phyloP scores from a whole-genome alignment of 2,888 invertebrate species.

The Erebia aethiops region DNA sequence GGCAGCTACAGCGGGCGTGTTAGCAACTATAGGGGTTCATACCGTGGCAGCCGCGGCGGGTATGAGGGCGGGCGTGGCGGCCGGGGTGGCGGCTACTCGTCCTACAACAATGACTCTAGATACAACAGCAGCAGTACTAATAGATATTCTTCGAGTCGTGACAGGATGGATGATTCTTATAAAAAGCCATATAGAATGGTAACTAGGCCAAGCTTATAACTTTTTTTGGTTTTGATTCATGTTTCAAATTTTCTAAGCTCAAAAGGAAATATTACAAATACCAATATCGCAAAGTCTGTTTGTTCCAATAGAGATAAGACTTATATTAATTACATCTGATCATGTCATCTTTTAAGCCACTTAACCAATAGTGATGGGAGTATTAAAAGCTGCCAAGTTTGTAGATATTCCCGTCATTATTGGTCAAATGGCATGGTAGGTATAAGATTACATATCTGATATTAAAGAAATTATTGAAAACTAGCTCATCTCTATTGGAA shows the following conservation, averaged over 20 bases:
- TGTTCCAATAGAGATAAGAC: no score
- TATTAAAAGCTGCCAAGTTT: no score
- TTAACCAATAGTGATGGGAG: no score
- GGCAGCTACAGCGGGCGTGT: conserved; percentile 67
- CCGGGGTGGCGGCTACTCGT: conserved; percentile 69
- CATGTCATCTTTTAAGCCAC: no score
- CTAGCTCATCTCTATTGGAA: no score
- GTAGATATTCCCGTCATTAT: no score
- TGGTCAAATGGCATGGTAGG: no score
- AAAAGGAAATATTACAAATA: not conserved
- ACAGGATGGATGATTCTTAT: conserved; percentile 74
- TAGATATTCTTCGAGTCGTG: conserved; percentile 66
- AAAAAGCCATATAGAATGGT: conserved; percentile 78
- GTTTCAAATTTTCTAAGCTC: not conserved
- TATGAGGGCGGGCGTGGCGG: conserved; percentile 71
- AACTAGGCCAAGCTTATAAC: conserved; percentile 20
- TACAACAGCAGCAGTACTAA: conserved; percentile 66
- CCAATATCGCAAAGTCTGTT: no score
- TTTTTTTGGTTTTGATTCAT: not conserved
- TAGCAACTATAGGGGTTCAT: conserved; percentile 68
- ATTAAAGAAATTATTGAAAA: no score
- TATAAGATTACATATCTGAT: no score
- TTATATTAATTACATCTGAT: no score
- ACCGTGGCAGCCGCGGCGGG: conserved; percentile 69
- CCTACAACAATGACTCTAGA: conserved; percentile 71